Percentiles rank a stretch among this genome's conserved stretches.
Evolutionary conservation across 1,140 invertebrate species (phyloP).

Genomic region (Leucophenga varia): DNA sequence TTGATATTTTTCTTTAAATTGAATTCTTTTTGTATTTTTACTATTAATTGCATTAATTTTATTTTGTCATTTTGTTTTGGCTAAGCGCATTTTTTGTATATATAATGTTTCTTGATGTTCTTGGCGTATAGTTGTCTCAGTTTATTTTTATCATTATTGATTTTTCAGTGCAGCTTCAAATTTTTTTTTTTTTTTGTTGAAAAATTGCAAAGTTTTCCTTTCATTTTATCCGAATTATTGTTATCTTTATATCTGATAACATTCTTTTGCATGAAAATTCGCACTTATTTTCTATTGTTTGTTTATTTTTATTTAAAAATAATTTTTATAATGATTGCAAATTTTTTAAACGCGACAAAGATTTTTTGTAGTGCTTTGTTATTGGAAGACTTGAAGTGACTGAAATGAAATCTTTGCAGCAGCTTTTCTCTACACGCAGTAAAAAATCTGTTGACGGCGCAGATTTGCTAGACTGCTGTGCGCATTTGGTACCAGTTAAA

Average conservation of each 20-base stretch:
- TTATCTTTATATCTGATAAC: no score
- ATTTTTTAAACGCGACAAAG: conserved; percentile 14
- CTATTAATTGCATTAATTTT: no score
- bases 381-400: conserved; percentile 50
- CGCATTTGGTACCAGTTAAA: conserved; percentile 24
- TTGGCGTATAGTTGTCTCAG: no score
- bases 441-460: background rate
- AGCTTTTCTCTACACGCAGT: conserved; percentile 38
- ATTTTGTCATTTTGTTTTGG: no score
- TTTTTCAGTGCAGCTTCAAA: background rate
- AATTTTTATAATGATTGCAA: conserved; percentile 12
- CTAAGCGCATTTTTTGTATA: no score
- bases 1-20: no score
- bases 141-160: conserved; percentile 12
- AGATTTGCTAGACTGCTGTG: conserved; percentile 22
- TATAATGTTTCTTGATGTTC: no score
- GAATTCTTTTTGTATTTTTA: no score
- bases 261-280: no score
- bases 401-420: conserved; percentile 42
- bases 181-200: no score
- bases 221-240: no score
- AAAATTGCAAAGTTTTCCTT: no score
- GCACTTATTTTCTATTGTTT: conserved; percentile 13
- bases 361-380: conserved; percentile 22
- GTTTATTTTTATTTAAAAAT: conserved; percentile 1